Evolutionary conservation across 2,888 invertebrate genomes (phyloP).

Genomic region (Eubasilissa splendida): DNA sequence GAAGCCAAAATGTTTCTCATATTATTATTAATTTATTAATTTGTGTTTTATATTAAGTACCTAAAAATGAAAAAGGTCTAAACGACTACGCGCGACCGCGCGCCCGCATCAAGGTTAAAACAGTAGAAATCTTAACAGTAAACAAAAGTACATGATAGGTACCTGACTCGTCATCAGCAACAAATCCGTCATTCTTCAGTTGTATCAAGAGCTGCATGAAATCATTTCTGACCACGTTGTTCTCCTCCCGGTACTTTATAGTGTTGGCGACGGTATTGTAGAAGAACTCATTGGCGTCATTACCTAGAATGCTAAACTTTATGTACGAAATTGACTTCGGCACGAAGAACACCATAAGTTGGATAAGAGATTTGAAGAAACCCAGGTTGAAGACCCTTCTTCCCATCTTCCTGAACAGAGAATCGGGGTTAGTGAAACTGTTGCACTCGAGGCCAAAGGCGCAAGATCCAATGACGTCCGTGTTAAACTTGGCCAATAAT

Average conservation of each 20-base stretch:
- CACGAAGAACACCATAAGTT: constrained; percentile 67
- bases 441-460: constrained; percentile 69
- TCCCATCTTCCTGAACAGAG: constrained; percentile 63
- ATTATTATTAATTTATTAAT: too few species aligned
- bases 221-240: constrained; percentile 69
- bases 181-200: constrained; percentile 66
- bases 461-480: constrained; percentile 69
- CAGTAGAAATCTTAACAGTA: too few species aligned
- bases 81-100: too few species aligned
- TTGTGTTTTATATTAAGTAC: too few species aligned
- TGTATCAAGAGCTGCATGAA: constrained; percentile 73
- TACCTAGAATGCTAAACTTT: constrained; percentile 62
- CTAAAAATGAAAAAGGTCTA: too few species aligned
- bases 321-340: constrained; percentile 66
- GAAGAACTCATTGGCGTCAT: constrained; percentile 67
- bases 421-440: constrained; percentile 64
- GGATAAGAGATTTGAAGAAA: constrained; percentile 61
- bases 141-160: too few species aligned
- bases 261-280: constrained; percentile 67
- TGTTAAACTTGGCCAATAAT: constrained; percentile 66
- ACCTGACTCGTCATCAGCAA: constrained; percentile 23
- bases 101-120: too few species aligned
- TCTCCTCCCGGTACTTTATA: constrained; percentile 67
- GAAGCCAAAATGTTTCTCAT: too few species aligned
- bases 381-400: constrained; percentile 59